phyloP scores from a whole-genome alignment of 2,797 vertebrate genomes.

The Synanceia verrucosa region DNA sequence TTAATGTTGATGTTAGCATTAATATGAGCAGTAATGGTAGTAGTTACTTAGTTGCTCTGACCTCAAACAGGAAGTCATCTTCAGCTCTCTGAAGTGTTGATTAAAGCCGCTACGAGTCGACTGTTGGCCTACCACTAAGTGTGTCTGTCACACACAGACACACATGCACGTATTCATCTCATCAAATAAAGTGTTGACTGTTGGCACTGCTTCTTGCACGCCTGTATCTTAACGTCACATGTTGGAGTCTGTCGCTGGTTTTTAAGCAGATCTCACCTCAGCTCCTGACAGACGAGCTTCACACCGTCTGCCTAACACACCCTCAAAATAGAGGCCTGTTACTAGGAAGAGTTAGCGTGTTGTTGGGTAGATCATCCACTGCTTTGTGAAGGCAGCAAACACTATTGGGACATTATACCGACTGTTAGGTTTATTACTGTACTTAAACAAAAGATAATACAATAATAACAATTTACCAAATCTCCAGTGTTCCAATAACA shows the following conservation, averaged over 20 bases:
- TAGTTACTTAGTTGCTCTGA: constrained; percentile 6
- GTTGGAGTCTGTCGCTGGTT: constrained; percentile 58
- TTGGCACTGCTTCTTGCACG: too few species aligned
- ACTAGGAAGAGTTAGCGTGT: constrained; percentile 61
- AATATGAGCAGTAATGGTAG: too few species aligned
- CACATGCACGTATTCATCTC: not conserved
- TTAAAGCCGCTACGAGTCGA: constrained; percentile 57
- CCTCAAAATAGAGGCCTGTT: constrained; percentile 70
- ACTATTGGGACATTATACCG: too few species aligned
- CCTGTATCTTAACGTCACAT: too few species aligned
- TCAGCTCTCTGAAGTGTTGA: constrained; percentile 72
- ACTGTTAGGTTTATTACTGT: too few species aligned
- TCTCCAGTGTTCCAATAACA: too few species aligned
- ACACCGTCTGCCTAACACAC: constrained; percentile 47
- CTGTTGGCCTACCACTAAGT: not conserved
- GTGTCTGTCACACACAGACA: not conserved
- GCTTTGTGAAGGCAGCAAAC: too few species aligned
- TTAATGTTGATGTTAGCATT: too few species aligned
- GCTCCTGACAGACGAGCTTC: constrained; percentile 64
- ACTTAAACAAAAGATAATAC: too few species aligned
- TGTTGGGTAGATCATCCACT: constrained; percentile 43
- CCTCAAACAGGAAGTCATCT: too few species aligned
- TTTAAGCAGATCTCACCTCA: constrained; percentile 62
- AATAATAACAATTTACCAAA: too few species aligned
- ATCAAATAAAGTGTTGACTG: not conserved